Conservation (phyloP, 2,113 vertebrate species). For the Microcebus jonahi region DNA sequence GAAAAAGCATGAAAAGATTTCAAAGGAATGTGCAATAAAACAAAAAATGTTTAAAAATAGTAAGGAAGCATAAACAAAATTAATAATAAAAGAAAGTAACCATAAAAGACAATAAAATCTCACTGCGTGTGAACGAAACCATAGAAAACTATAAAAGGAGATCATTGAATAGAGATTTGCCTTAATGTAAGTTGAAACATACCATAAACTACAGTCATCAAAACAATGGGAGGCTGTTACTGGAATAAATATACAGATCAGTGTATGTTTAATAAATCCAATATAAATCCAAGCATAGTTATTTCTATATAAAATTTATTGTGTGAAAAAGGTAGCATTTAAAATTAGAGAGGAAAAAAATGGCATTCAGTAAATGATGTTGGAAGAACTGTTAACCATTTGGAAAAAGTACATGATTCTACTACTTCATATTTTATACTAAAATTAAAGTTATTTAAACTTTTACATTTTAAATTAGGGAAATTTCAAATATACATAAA, state of each 20-base stretch:
- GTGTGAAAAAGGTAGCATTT: not conserved
- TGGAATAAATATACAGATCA: not conserved
- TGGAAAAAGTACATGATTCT: not conserved
- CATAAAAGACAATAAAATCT: not conserved
- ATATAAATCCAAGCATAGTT: not conserved
- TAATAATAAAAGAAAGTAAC: conserved; percentile 8
- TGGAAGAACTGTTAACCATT: not conserved
- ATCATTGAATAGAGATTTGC: not conserved
- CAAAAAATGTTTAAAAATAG: not conserved
- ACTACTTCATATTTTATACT: not conserved
- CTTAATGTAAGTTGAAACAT: not conserved
- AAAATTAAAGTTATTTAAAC: conserved; percentile 4
- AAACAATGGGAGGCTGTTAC: not conserved
- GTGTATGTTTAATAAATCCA: not conserved
- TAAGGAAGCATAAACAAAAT: not conserved
- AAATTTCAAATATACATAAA: not conserved
- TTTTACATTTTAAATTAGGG: conserved; percentile 8
- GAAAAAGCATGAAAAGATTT: not conserved
- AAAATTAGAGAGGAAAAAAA: conserved; percentile 6
- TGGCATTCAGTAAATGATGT: not conserved
- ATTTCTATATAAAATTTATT: not conserved
- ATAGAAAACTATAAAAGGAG: not conserved
- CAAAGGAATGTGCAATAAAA: not conserved
- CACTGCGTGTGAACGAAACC: not conserved
- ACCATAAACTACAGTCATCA: not conserved